These are phyloP conservation scores for Anguilla anguilla DNA, from an alignment of 2,797 vertebrate genomes.

Conservation along the genomic window DNA sequence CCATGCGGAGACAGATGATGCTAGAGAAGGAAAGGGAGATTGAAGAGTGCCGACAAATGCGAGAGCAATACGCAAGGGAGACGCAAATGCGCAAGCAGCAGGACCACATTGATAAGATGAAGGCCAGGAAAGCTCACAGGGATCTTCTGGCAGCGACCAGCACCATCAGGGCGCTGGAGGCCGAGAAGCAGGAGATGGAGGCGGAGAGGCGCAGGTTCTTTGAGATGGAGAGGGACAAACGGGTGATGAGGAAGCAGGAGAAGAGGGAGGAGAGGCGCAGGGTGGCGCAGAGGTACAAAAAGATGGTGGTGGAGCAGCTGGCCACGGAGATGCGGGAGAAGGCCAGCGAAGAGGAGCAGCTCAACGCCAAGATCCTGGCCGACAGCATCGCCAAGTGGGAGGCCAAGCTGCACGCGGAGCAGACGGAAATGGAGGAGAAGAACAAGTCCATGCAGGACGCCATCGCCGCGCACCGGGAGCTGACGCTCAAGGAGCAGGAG, in stretches of 20 bases:
- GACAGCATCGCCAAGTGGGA: constrained; percentile 51
- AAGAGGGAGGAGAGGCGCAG: constrained; percentile 69
- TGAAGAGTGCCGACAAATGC: constrained; percentile 59
- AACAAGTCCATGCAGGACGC: constrained; percentile 64
- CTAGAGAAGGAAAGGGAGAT: constrained; percentile 61
- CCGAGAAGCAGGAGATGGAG: constrained; percentile 69
- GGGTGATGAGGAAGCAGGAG: constrained; percentile 60
- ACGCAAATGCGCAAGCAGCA: constrained; percentile 55
- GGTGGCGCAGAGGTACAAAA: constrained; percentile 57
- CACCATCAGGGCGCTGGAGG: constrained; percentile 67
- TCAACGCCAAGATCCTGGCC: constrained; percentile 61
- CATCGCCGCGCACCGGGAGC: constrained; percentile 65
- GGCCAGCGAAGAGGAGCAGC: constrained; percentile 57
- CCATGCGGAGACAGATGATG: constrained; percentile 59
- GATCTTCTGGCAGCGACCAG: constrained; percentile 64
- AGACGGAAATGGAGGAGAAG: constrained; percentile 66
- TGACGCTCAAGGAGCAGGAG: constrained; percentile 62
- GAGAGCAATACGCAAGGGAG: constrained; percentile 62
- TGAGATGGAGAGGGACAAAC: constrained; percentile 68
- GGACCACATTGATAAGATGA: constrained; percentile 55
- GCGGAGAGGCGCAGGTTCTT: constrained; percentile 65
- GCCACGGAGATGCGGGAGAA: constrained; percentile 53
- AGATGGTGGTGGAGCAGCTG: constrained; percentile 59
- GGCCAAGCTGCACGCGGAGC: constrained; percentile 58
- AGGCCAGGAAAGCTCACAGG: constrained; percentile 55